phyloP scores from a whole-genome alignment of 2,797 vertebrate species.

The Salarias fasciatus region DNA sequence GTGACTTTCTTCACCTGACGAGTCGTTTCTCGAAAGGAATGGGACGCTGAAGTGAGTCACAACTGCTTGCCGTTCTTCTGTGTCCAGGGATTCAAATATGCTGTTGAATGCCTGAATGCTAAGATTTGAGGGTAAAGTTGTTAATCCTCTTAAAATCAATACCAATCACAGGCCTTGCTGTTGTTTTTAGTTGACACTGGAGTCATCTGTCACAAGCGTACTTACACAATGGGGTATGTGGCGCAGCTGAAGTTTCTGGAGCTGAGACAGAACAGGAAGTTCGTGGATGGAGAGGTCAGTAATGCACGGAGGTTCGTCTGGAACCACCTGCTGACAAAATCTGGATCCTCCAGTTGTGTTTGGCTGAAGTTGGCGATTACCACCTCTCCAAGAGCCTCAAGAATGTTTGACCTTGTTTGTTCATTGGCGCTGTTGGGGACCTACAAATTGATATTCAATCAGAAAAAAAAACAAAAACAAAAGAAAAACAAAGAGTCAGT shows the following conservation, averaged over 20 bases:
- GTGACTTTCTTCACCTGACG: slow-evolving; percentile 46
- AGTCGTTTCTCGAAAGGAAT: slow-evolving; percentile 54
- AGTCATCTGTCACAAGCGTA: background rate
- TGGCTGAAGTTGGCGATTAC: slow-evolving; percentile 41
- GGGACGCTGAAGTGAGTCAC: slow-evolving; percentile 51
- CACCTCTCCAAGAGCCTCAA: slow-evolving; percentile 60
- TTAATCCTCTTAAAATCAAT: background rate
- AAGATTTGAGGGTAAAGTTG: slow-evolving; percentile 12
- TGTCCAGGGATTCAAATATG: slow-evolving; percentile 32
- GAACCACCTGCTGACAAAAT: slow-evolving; percentile 51
- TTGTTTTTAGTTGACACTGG: background rate
- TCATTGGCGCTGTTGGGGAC: slow-evolving; percentile 10
- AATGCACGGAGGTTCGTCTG: slow-evolving; percentile 42
- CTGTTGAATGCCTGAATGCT: slow-evolving; percentile 30
- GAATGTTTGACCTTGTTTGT: slow-evolving; percentile 23
- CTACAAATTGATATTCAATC: slow-evolving; percentile 20
- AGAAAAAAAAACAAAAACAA: too few species aligned
- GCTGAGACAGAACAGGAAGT: slow-evolving; percentile 60
- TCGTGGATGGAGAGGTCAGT: slow-evolving; percentile 44
- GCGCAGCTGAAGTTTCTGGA: slow-evolving; percentile 61
- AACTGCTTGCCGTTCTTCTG: slow-evolving; percentile 9
- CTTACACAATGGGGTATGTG: slow-evolving; percentile 62
- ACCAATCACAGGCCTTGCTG: background rate
- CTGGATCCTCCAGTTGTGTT: slow-evolving; percentile 27
- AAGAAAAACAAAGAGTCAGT: background rate